Evolutionary conservation across 2,113 vertebrate species (phyloP).

Genomic region (Beaufortia kweichowensis): DNA sequence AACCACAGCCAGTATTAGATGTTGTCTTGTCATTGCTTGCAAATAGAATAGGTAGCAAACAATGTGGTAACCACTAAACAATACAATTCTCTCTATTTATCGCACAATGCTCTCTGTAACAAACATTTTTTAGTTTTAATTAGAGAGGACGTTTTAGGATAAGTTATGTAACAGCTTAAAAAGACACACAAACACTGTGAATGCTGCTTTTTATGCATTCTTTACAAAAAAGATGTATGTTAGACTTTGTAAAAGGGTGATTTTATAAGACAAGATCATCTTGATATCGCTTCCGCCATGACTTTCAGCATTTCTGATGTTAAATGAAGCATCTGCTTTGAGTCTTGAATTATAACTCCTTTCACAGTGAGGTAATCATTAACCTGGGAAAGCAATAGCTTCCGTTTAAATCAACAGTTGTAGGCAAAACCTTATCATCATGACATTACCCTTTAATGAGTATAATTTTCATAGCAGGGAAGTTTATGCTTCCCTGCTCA

Average conservation of each 20-base stretch:
- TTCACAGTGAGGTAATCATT: background rate
- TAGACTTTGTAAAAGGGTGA: too few species aligned
- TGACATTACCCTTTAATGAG: too few species aligned
- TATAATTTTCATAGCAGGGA: too few species aligned
- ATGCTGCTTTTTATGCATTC: too few species aligned
- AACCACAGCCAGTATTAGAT: slow-evolving; percentile 47
- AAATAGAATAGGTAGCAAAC: slow-evolving; percentile 49
- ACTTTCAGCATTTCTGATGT: background rate
- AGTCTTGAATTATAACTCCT: background rate
- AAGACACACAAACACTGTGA: too few species aligned
- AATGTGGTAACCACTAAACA: background rate
- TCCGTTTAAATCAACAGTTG: background rate
- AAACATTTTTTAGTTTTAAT: too few species aligned
- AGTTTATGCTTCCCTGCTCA: background rate
- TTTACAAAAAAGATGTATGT: slow-evolving; percentile 3
- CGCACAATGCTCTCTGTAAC: background rate
- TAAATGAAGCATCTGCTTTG: background rate
- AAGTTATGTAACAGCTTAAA: too few species aligned
- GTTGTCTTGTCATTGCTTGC: slow-evolving; percentile 58
- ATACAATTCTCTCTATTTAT: slow-evolving; percentile 36
- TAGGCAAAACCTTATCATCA: background rate
- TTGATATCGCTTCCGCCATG: background rate
- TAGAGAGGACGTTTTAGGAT: too few species aligned
- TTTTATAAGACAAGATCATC: background rate
- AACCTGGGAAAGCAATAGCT: background rate